A percentile compares a stretch with the other conserved stretches of the same genome.
These are phyloP conservation scores for Acanthococcus lagerstroemiae DNA, from an alignment of 2,888 invertebrate species.

Conservation along the genomic window DNA sequence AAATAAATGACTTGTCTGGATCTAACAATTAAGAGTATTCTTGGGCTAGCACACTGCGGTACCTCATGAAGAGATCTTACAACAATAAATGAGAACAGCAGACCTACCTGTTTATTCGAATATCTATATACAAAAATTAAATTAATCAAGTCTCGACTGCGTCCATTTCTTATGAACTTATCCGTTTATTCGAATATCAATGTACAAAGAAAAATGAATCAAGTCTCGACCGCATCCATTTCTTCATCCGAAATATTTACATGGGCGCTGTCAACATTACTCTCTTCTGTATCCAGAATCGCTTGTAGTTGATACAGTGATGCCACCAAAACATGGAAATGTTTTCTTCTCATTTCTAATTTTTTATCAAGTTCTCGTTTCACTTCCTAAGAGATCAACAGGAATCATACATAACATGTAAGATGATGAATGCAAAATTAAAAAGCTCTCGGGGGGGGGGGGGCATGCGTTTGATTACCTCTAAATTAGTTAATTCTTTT, in stretches of 20 bases:
- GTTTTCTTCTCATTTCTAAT: constrained; percentile 72
- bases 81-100: no score
- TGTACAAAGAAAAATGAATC: not conserved
- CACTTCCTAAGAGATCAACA: constrained; percentile 47
- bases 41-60: no score
- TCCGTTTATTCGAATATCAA: no score
- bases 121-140: no score
- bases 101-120: no score
- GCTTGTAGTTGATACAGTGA: constrained; percentile 64
- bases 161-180: no score
- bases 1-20: no score
- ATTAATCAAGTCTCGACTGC: no score
- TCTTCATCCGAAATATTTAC: constrained; percentile 29
- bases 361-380: constrained; percentile 64
- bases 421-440: not conserved
- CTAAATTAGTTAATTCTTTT: constrained; percentile 58
- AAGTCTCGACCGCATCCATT: constrained; percentile 13
- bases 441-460: not conserved
- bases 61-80: no score
- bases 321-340: constrained; percentile 78
- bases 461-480: constrained; percentile 40
- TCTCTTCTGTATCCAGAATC: constrained; percentile 23
- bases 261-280: constrained; percentile 12
- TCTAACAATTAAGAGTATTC: no score
- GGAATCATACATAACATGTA: not conserved